Base-by-base conservation (phyloP, 2,113 vertebrate genomes). In the Scortum barcoo region DNA sequence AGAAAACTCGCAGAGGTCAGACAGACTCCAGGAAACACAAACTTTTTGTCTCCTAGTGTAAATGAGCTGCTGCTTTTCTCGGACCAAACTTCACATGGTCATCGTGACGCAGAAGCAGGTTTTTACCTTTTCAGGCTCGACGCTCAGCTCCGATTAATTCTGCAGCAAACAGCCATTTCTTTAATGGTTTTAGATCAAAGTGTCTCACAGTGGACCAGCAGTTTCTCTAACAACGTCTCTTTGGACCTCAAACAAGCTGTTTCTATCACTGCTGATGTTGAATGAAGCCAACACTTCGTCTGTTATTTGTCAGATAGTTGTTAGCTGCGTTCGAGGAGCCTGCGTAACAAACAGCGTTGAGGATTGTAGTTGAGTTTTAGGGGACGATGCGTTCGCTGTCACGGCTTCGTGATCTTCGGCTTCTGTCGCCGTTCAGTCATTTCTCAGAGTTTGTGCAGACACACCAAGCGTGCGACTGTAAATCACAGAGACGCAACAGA, bases 1-100 rank as follows among this genome's bases (percentile, higher is more conserved):
- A 75, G 85, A 89, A 28, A 63, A 33, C 73, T 90, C 20, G 58
- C 91, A 92, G 89, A 87, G 62, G 62, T 60, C 48, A 62, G 80
- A 90, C 75, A 24, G 67, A 81, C 79, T 76, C 87, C 86, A 88
- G 56, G 78, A 72, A 54, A 75, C 76, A 57, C 1, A 69, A 48
- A 30, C 44, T 5, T 63, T 36, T 48, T 2, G n/a, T 28, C 38
- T 61, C 56, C 0, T 42, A 66, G 65, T 60, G 57, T 22, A 42
- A 72, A 80, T 3, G 33, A 77, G 81, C 78, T 77, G 78, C 78
- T 48, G 67, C n/a, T n/a, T n/a, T n/a, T n/a, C n/a, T n/a, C n/a
- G n/a, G 14, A 24, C 10, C 10, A 42, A 28, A 30, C 73, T 7
- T 19, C 24, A 4, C 51, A 14, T 26, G 51, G 9, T 56, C 72